Conservation (phyloP, 2,888 invertebrate genomes). For the Brachylomia viminalis region DNA sequence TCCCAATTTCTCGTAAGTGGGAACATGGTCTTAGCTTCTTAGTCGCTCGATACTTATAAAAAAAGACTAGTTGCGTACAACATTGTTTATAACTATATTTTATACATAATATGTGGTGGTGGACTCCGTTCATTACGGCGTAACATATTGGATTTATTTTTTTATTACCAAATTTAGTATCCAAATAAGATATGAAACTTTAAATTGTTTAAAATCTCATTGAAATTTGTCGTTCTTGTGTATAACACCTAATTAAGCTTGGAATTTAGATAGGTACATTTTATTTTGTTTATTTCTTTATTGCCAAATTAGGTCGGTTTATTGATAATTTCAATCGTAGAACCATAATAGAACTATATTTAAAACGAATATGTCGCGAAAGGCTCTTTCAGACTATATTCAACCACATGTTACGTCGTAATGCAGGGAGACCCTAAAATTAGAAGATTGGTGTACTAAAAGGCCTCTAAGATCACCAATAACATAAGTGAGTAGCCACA, state of each 20-base stretch:
- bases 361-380: not conserved
- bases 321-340: not conserved
- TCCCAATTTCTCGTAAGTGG: not conserved
- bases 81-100: slow-evolving; percentile 69
- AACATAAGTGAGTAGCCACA: slow-evolving; percentile 29
- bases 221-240: not conserved
- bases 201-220: not conserved
- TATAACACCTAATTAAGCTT: not conserved
- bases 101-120: slow-evolving; percentile 57
- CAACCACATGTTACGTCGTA: slow-evolving; percentile 41
- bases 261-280: not conserved
- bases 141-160: slow-evolving; percentile 21
- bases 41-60: slow-evolving; percentile 59
- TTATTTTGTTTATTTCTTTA: not conserved
- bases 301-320: not conserved
- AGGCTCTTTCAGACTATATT: not conserved
- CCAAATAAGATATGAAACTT: not conserved
- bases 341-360: not conserved
- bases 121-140: slow-evolving; percentile 33
- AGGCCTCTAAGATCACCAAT: slow-evolving; percentile 43
- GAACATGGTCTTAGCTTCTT: slow-evolving; percentile 31
- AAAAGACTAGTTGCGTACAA: slow-evolving; percentile 81
- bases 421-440: slow-evolving; percentile 40
- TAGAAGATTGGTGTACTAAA: slow-evolving; percentile 50
- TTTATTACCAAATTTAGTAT: not conserved